Conservation (phyloP, 1,140 invertebrate species). For the Meloidogyne chitwoodi region DNA sequence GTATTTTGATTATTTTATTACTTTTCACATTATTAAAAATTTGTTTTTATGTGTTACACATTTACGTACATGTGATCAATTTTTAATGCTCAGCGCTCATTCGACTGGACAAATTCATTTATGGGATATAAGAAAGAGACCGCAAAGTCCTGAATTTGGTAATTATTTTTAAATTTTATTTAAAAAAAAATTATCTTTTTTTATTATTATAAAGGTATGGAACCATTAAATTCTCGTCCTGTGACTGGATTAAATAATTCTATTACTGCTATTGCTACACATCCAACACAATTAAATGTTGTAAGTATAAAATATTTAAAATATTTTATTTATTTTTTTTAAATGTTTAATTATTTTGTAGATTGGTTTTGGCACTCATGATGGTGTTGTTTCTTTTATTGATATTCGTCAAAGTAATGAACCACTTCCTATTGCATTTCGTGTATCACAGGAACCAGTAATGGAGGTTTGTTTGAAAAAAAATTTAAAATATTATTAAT, state of each 20-base stretch:
- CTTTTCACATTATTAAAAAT: not conserved
- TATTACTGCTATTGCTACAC: slow-evolving; percentile 20
- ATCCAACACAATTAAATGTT: slow-evolving; percentile 26
- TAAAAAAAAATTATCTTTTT: not conserved
- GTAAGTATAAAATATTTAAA: slow-evolving; percentile 7
- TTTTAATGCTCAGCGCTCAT: slow-evolving; percentile 18
- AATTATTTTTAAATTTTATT: too few species aligned
- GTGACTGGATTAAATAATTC: slow-evolving; percentile 21
- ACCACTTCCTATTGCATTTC: slow-evolving; percentile 17
- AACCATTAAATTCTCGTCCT: slow-evolving; percentile 11
- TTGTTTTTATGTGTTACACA: slow-evolving; percentile 14
- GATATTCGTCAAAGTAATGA: slow-evolving; percentile 29
- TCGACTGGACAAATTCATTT: slow-evolving; percentile 21
- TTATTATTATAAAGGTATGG: not conserved
- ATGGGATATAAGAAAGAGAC: slow-evolving; percentile 20
- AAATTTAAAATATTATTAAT: not conserved
- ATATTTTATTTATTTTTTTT: not conserved
- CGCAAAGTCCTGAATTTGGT: not conserved
- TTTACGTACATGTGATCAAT: not conserved
- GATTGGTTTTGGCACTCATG: slow-evolving; percentile 23
- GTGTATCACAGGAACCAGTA: slow-evolving; percentile 24
- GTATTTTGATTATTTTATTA: not conserved
- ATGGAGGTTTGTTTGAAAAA: not conserved
- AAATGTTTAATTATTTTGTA: slow-evolving; percentile 7
- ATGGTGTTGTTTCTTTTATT: slow-evolving; percentile 25